Conservation (phyloP, 2,113 vertebrate species). For the Ahaetulla prasina region DNA sequence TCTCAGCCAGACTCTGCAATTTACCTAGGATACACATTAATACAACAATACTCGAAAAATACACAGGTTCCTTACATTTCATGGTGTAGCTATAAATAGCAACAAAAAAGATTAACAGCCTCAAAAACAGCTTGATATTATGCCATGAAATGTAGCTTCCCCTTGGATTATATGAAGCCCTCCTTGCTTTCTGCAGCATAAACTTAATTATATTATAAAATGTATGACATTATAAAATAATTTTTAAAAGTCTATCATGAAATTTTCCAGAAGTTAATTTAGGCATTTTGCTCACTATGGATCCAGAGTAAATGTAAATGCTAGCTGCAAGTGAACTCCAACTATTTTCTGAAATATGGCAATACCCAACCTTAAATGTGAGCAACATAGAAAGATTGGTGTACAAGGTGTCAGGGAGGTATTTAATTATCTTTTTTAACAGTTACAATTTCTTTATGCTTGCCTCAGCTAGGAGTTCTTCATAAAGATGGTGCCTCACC, state of each 20-base stretch:
- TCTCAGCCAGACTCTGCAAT: constrained; percentile 94
- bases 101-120: background rate
- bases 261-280: background rate
- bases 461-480: background rate
- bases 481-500: background rate
- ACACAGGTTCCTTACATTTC: background rate
- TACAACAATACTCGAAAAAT: rapidly evolving
- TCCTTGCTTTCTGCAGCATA: background rate
- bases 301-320: background rate
- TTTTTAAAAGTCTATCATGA: background rate
- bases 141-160: background rate
- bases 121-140: background rate
- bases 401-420: background rate
- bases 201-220: background rate
- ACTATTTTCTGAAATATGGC: background rate
- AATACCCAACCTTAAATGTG: background rate
- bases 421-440: background rate
- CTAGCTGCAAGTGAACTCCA: background rate
- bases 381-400: background rate
- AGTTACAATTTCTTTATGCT: background rate
- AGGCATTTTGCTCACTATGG: background rate
- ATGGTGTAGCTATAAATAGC: background rate
- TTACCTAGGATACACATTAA: constrained; percentile 76
- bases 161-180: background rate
- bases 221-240: background rate